These are phyloP conservation scores for Athetis lepigone DNA, from an alignment of 2,888 invertebrate genomes.

Conservation along the genomic window DNA sequence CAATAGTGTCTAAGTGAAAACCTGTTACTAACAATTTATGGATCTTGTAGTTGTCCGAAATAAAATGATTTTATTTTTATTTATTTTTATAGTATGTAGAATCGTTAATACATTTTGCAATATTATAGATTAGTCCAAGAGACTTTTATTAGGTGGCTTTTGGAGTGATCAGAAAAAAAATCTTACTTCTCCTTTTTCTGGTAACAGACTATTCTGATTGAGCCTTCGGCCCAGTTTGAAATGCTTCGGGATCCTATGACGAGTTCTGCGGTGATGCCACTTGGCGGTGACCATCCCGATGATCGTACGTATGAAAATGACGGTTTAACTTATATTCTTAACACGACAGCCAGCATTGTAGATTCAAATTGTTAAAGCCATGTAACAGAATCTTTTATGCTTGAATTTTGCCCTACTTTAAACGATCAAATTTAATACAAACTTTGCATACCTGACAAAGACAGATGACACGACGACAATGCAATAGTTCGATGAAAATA, in stretches of 20 bases:
- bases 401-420: no score
- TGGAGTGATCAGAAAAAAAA: not conserved
- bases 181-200: conserved; percentile 12
- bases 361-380: not conserved
- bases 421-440: no score
- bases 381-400: no score
- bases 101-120: not conserved
- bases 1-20: no score
- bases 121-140: not conserved
- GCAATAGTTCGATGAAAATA: no score
- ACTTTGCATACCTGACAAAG: no score
- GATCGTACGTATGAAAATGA: conserved; percentile 63
- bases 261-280: conserved; percentile 56
- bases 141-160: not conserved
- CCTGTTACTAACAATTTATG: no score
- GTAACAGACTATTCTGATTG: conserved; percentile 76
- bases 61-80: no score
- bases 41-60: no score
- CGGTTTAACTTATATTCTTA: conserved; percentile 57
- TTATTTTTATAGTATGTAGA: no score
- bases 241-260: conserved; percentile 64
- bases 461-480: no score
- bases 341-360: no score
- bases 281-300: conserved; percentile 45
- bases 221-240: conserved; percentile 75